A percentile compares a stretch with the other conserved stretches of the same genome.
phyloP scores from a whole-genome alignment of 2,888 invertebrate genomes.

The Aleiodes testaceus region DNA sequence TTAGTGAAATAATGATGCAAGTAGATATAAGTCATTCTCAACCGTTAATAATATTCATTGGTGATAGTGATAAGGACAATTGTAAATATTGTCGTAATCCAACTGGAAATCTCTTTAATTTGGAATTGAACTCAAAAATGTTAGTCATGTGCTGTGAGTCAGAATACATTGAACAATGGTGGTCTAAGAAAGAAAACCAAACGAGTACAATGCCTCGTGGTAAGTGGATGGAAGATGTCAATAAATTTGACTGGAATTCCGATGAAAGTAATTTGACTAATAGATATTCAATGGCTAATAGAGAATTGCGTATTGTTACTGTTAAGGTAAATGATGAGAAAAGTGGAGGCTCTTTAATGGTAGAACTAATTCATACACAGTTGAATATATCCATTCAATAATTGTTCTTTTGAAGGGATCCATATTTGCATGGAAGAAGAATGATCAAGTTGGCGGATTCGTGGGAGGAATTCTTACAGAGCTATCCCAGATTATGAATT shows the following conservation, averaged over 20 bases:
- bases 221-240: background rate
- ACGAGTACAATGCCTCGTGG: background rate
- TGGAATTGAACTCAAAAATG: constrained; percentile 60
- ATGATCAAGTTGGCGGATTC: constrained; percentile 52
- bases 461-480: constrained; percentile 56
- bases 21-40: constrained; percentile 52
- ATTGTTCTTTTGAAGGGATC: constrained; percentile 24
- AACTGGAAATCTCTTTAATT: constrained; percentile 54
- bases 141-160: constrained; percentile 53
- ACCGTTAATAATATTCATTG: constrained; percentile 61
- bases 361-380: no score
- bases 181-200: constrained; percentile 48
- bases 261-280: background rate
- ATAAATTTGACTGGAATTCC: background rate
- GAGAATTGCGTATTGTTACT: no score
- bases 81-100: constrained; percentile 51
- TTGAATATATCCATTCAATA: background rate
- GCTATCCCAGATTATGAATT: constrained; percentile 59
- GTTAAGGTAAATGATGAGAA: no score
- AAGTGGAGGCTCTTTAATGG: no score
- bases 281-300: no score
- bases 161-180: constrained; percentile 59
- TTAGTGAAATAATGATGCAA: constrained; percentile 45
- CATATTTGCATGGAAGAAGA: constrained; percentile 32
- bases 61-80: constrained; percentile 32